Conservation (phyloP, 2,113 vertebrate genomes). For the Megaptera novaeangliae region DNA sequence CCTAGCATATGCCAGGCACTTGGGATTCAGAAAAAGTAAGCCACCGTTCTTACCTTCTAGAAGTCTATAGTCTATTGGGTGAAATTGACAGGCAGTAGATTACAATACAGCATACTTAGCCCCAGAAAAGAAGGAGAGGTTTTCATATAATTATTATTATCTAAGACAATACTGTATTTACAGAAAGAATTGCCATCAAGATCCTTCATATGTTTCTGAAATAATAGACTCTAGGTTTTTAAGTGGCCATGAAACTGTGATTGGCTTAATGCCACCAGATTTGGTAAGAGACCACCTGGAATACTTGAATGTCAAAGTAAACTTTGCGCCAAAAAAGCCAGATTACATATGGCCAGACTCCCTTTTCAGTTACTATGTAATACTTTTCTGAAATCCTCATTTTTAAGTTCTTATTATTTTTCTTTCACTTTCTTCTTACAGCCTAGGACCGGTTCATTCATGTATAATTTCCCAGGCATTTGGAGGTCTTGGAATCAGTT, state of each 20-base stretch:
- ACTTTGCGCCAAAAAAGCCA: neutral
- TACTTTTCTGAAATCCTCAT: neutral
- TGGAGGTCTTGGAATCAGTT: constrained; percentile 8
- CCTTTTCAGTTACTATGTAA: neutral
- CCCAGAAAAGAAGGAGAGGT: neutral
- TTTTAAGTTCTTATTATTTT: constrained; percentile 2
- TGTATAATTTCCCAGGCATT: constrained; percentile 15
- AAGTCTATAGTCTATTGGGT: neutral
- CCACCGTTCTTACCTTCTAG: constrained; percentile 5
- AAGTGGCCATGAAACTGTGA: neutral
- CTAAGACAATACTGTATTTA: neutral
- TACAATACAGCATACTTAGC: neutral
- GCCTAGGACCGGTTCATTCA: neutral
- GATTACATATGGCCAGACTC: neutral
- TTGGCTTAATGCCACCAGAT: neutral
- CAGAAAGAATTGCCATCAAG: neutral
- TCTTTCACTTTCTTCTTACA: constrained; percentile 2
- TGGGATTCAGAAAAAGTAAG: constrained; percentile 33
- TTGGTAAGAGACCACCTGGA: neutral
- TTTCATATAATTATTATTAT: neutral
- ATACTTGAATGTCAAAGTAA: neutral
- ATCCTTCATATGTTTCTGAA: constrained; percentile 13
- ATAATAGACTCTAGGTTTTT: neutral
- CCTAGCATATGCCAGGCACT: neutral
- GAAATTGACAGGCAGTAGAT: neutral